Percentiles rank a stretch among this genome's conserved stretches.
Evolutionary conservation across 2,797 vertebrate genomes (phyloP).

Genomic region (Diglossa cyanea): DNA sequence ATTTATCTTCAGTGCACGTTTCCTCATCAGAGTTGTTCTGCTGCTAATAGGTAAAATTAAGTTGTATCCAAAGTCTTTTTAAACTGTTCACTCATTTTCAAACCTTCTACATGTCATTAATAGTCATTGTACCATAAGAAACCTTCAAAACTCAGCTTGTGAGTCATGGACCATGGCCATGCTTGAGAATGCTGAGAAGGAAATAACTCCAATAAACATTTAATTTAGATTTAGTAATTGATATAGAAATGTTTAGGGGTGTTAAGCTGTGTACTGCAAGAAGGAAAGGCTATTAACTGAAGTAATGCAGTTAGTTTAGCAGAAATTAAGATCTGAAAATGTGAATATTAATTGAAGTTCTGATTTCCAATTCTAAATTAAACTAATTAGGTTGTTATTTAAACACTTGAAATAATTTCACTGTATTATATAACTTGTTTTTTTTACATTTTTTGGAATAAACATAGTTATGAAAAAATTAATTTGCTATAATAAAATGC

Average conservation of each 20-base stretch:
- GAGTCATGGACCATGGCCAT: background rate
- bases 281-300: conserved; percentile 46
- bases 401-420: conserved; percentile 4
- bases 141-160: conserved; percentile 19
- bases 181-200: conserved; percentile 34
- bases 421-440: background rate
- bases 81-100: conserved; percentile 44
- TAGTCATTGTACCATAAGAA: conserved; percentile 28
- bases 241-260: conserved; percentile 28
- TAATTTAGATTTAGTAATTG: conserved; percentile 65
- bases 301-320: conserved; percentile 4
- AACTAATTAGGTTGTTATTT: conserved; percentile 17
- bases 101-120: conserved; percentile 61
- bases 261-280: conserved; percentile 22
- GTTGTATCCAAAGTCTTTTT: conserved; percentile 22
- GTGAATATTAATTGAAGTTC: conserved; percentile 47
- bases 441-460: background rate
- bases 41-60: conserved; percentile 37
- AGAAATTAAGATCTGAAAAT: conserved; percentile 29
- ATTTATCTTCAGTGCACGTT: background rate
- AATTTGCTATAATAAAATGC: background rate
- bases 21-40: background rate
- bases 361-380: background rate
- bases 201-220: conserved; percentile 57
- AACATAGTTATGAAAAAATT: background rate